phyloP scores from a whole-genome alignment of 1,140 invertebrate genomes.

The Drosophila kurseongensis region DNA sequence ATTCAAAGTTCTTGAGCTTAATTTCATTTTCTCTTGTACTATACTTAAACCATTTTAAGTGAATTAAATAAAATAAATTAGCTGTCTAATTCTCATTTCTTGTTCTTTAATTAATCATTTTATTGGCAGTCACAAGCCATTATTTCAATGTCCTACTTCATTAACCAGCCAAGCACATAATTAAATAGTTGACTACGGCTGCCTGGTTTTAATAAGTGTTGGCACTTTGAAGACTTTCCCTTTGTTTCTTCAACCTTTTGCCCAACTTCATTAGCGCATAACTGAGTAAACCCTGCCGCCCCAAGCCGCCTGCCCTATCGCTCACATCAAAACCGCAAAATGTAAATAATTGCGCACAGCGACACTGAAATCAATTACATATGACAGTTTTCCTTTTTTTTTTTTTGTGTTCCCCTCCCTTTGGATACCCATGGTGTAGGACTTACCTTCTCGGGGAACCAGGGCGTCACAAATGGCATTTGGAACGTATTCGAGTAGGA shows the following conservation, averaged over 20 bases:
- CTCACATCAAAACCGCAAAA: conserved; percentile 28
- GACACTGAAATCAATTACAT: conserved; percentile 70
- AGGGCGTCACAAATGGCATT: conserved; percentile 98
- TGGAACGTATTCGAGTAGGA: conserved; percentile 98
- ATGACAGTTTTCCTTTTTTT: conserved; percentile 51
- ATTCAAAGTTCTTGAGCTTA: too few relatives aligned
- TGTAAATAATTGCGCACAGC: conserved; percentile 42
- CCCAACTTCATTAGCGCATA: conserved; percentile 69
- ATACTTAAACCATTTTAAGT: neutral
- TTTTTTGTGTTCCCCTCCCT: conserved; percentile 1
- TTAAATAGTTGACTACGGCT: conserved; percentile 35
- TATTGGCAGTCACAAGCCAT: neutral
- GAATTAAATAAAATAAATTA: neutral
- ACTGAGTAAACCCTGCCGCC: conserved; percentile 28
- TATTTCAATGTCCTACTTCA: conserved; percentile 6
- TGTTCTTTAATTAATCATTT: neutral
- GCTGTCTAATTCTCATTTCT: too few relatives aligned
- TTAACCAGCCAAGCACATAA: conserved; percentile 25
- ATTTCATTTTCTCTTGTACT: too few relatives aligned
- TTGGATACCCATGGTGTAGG: neutral
- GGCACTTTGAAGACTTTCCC: conserved; percentile 45
- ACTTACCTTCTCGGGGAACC: conserved; percentile 95
- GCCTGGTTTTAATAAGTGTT: neutral
- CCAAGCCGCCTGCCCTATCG: neutral
- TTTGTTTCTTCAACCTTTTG: conserved; percentile 38